These are phyloP conservation scores for Anagyrus pseudococci DNA, from an alignment of 2,888 invertebrate species.

Conservation along the genomic window DNA sequence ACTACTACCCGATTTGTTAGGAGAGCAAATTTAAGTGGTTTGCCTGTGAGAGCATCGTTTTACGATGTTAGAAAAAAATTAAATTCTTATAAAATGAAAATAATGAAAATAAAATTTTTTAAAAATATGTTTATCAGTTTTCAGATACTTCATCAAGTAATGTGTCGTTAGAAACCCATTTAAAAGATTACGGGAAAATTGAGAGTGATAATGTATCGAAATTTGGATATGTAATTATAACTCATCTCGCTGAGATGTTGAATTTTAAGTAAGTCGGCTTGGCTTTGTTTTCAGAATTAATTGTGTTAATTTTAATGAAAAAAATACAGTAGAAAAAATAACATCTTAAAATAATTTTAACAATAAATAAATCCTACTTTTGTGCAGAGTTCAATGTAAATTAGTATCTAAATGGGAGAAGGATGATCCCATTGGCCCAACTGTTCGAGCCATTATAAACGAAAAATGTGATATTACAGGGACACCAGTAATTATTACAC, in stretches of 20 bases:
- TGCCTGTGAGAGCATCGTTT: constrained; percentile 34
- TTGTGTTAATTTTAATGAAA: neutral
- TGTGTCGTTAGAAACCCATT: constrained; percentile 16
- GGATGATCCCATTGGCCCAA: constrained; percentile 39
- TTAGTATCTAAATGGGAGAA: constrained; percentile 35
- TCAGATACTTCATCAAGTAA: neutral
- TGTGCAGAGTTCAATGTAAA: constrained; percentile 11
- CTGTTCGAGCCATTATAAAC: constrained; percentile 25
- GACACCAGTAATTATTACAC: neutral
- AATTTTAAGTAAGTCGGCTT: constrained; percentile 45
- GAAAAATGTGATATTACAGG: constrained; percentile 28
- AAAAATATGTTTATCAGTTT: neutral
- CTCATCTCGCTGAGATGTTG: constrained; percentile 40
- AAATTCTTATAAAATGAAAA: neutral
- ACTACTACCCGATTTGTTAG: no score
- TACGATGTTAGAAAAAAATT: neutral
- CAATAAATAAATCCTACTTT: no score
- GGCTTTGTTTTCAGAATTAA: neutral
- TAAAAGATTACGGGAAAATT: constrained; percentile 16
- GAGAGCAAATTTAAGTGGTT: constrained; percentile 34
- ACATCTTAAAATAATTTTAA: no score
- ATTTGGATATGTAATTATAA: constrained; percentile 32
- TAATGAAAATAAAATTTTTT: neutral
- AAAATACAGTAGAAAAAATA: neutral
- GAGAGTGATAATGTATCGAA: constrained; percentile 13